Conservation (phyloP, 2,888 invertebrate genomes). For the Endotricha flammealis region DNA sequence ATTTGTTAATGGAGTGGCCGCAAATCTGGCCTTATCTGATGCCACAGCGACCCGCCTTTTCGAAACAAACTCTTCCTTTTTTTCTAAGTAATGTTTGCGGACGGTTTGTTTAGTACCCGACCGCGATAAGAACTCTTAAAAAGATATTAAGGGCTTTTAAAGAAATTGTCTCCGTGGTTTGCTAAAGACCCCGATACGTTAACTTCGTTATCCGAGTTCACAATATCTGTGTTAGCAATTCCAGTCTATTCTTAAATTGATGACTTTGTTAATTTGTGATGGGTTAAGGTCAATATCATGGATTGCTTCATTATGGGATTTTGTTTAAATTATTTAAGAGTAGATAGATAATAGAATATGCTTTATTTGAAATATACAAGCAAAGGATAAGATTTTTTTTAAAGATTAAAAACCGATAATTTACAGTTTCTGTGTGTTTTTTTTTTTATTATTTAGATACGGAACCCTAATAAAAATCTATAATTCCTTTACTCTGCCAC, state of each 20-base stretch:
- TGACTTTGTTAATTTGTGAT: neutral
- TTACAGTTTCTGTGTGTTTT: too few species aligned
- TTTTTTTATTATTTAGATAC: too few species aligned
- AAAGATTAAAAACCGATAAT: too few species aligned
- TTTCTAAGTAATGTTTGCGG: slow-evolving; percentile 68
- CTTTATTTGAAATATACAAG: too few species aligned
- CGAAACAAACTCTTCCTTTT: slow-evolving; percentile 66
- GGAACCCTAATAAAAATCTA: too few species aligned
- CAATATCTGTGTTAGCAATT: slow-evolving; percentile 5
- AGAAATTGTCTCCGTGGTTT: slow-evolving; percentile 56
- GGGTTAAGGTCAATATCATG: neutral
- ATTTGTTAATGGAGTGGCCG: slow-evolving; percentile 70
- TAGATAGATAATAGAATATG: too few species aligned
- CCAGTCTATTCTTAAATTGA: neutral
- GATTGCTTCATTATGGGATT: too few species aligned
- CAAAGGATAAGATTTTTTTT: too few species aligned
- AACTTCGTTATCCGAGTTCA: slow-evolving; percentile 19
- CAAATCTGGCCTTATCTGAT: slow-evolving; percentile 72
- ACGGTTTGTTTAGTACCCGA: slow-evolving; percentile 64
- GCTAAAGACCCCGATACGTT: slow-evolving; percentile 26
- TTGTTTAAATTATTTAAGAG: too few species aligned
- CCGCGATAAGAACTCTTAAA: slow-evolving; percentile 67
- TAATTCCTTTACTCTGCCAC: too few species aligned
- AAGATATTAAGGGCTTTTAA: slow-evolving; percentile 69
- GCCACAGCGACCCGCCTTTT: slow-evolving; percentile 61